A percentile compares a stretch with the other conserved stretches of the same genome.
Conservation (phyloP, 2,113 vertebrate species). For the Axis porcinus region DNA sequence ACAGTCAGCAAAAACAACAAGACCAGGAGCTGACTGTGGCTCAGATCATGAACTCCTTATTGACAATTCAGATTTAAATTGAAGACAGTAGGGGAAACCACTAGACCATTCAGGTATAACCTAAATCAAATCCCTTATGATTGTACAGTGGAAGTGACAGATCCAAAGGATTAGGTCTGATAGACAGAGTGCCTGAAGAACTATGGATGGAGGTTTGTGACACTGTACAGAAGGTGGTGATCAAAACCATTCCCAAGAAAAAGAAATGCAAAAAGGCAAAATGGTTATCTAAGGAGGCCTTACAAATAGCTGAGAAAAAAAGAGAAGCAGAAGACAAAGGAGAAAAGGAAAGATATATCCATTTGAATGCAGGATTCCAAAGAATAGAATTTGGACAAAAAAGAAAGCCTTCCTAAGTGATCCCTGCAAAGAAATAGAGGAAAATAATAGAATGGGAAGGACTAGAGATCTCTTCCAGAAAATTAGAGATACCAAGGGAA, state of each 20-base stretch:
- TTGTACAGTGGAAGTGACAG: neutral
- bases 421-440: no score
- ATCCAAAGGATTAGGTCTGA: neutral
- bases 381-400: no score
- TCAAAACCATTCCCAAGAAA: neutral
- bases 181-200: neutral
- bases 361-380: no score
- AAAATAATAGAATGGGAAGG: no score
- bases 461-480: no score
- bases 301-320: no score
- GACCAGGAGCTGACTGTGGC: neutral
- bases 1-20: neutral
- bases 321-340: no score
- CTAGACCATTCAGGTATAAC: neutral
- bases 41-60: neutral
- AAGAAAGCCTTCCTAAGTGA: no score
- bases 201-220: neutral
- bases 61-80: neutral
- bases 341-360: no score
- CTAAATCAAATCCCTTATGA: neutral
- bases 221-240: neutral
- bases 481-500: no score
- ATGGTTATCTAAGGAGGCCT: no score
- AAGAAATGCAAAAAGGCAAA: no score
- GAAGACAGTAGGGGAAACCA: neutral